Base-by-base conservation (phyloP, 1,140 invertebrate genomes). In the Chionoecetes opilio region DNA sequence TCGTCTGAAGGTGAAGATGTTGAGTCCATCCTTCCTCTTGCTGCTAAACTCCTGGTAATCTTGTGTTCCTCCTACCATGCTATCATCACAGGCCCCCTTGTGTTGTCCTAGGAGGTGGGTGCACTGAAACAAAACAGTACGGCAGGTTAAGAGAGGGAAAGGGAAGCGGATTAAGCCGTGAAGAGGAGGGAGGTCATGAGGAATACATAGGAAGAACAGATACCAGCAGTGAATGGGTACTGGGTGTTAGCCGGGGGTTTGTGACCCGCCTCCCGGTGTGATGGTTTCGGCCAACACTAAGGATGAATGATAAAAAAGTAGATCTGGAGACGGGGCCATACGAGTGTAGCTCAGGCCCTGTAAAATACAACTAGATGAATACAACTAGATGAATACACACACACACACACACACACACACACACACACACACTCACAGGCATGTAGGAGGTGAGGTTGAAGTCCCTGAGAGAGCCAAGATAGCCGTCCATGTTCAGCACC, bases 361-460 rank as follows among this genome's bases (percentile, higher is more conserved):
- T 53, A 53, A 17, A n/a, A n/a, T n/a, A n/a, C 46, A 53, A 53
- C 11, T 9, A 53, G 46, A 11, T 3, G 11, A 53, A 53, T 9
- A 53, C 46, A 53, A 53, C 46, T 17, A 53, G 2, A 26, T 26
- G 11, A n/a, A 11, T 34, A 87, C 2, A 34, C 26, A 34, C 9
- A 87, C 26, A 34, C 14, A 35, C 6, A n/a, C 63, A 11, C 26
- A 87, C 2, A 34, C 26, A 34, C 9, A 87, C 26, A 34, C 14
- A 35, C 26, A 87, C 9, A 87, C 37, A 87, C 37, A 87, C 37
- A 87, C 37, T 26, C 37, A 87, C 37, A 29, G 98, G 98, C 85
- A 98, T 98, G 96, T 98, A 97, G 0, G 98, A 98, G 21, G 98
- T 98, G 87, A 99, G 98, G 96, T 99, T 99, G 96, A 99, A 99